Base-by-base conservation (phyloP, 2,888 invertebrate genomes). In the Ectropis crepuscularia region DNA sequence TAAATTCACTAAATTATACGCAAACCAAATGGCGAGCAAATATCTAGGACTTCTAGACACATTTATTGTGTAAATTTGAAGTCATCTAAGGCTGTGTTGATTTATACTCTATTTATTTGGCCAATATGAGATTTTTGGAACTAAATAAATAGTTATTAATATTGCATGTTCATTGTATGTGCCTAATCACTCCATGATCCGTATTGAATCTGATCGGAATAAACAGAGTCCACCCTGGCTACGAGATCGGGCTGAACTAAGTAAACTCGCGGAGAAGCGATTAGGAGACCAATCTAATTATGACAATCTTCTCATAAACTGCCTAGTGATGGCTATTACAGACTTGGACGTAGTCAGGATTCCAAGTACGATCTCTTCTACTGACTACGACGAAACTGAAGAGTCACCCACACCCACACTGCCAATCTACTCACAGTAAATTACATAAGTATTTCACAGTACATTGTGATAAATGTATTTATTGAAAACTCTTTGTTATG, bases 271-370 rank as follows among this genome's bases (percentile, higher is more conserved):
- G 2, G 12, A 28, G 46, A 11, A 38, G 50, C 38, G 42, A 47
- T 59, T 59, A 53, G 53, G 10, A 37, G 38, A 10, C 39, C 59
- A 36, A 59, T 36, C 51, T 45, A 47, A 59, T 53, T 53, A 47
- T 8, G 12, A 16, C 58, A 38, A 45, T 43, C 43, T 51, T 36
- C 39, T 6, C 6, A 41, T 12, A 41, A 53, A 36, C 36, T 41
- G 46, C 8, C 46, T 11, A 6, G 28, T 46, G 39, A 59, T 47
- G 46, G 51, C 46, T 28, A 53, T 41, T 46, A 36, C 28, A 6
- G 12, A 5, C 38, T 11, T 39, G n/a, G 2, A n/a, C 11, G 6
- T 10, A 6, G 10, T 37, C 5, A 28, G 28, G 10, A 5, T 10
- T 9, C 10, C 5, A 47, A 12, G 12, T 11, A 8, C 8, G 16